These are phyloP conservation scores for Brachyrhaphis roseni DNA, from an alignment of 2,797 vertebrate genomes.

Conservation along the genomic window DNA sequence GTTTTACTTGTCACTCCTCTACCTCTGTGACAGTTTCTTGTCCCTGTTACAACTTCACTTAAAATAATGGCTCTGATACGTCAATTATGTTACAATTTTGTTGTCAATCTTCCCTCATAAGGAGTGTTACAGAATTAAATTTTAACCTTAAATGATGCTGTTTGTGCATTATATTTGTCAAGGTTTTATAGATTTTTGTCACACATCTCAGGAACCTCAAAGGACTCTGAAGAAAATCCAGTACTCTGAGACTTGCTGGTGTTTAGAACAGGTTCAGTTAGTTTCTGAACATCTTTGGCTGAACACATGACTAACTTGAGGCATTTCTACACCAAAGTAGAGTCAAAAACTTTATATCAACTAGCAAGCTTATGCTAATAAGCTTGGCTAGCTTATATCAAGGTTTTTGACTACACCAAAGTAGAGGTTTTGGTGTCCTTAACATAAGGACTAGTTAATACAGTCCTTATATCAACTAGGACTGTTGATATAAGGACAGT, in stretches of 20 bases:
- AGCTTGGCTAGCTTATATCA: too few relatives aligned
- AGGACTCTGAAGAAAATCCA: background rate
- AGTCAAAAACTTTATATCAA: background rate
- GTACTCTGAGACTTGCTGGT: background rate
- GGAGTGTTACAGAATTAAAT: conserved; percentile 30
- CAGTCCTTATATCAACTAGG: too few relatives aligned
- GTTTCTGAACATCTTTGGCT: background rate
- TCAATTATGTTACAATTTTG: background rate
- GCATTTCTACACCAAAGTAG: background rate
- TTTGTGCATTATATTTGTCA: conserved; percentile 1
- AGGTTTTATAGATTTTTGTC: background rate
- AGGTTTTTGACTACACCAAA: too few relatives aligned
- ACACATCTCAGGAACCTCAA: background rate
- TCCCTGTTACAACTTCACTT: conserved; percentile 1
- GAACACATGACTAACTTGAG: background rate
- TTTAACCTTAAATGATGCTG: background rate
- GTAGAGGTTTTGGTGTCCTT: background rate
- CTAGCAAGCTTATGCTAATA: too few relatives aligned
- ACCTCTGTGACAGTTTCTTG: conserved; percentile 29
- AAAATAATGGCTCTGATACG: conserved; percentile 9
- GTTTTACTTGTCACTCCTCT: conserved; percentile 32
- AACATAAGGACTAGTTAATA: too few relatives aligned
- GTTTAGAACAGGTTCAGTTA: background rate
- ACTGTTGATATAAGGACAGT: too few relatives aligned
- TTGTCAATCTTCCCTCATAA: conserved; percentile 14